phyloP scores from a whole-genome alignment of 2,797 vertebrate species.

The Alca torda region DNA sequence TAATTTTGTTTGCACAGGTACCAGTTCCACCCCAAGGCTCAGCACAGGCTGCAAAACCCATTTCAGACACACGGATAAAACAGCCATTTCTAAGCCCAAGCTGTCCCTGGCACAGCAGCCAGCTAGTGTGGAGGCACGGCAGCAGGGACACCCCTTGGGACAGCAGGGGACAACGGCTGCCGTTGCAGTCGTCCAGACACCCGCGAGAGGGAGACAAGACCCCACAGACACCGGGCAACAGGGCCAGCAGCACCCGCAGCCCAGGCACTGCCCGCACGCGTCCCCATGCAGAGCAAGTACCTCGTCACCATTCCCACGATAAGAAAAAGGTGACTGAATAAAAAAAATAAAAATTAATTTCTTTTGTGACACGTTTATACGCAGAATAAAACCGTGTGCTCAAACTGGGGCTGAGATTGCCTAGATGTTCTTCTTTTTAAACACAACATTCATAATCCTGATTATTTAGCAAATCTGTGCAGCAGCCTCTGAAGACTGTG shows the following conservation, averaged over 20 bases:
- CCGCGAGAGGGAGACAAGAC: constrained; percentile 61
- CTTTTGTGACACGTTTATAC: neutral
- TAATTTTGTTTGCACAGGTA: neutral
- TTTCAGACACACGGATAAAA: neutral
- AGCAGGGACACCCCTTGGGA: accelerated
- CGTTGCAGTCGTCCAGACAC: neutral
- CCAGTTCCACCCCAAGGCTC: neutral
- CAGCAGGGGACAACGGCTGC: neutral
- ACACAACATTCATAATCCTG: neutral
- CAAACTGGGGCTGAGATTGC: neutral
- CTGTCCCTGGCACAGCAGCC: neutral
- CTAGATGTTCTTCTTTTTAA: neutral
- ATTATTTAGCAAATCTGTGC: neutral
- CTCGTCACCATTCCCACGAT: accelerated
- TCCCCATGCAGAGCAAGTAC: accelerated
- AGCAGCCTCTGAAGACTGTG: neutral
- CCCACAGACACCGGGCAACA: neutral
- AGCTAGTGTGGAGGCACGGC: accelerated
- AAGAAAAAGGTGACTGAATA: accelerated
- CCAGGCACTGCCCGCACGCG: accelerated
- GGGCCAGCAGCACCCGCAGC: neutral
- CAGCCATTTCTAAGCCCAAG: accelerated
- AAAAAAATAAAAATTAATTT: neutral
- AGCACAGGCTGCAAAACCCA: neutral
- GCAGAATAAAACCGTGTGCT: neutral